These are phyloP conservation scores for Hypanus sabinus DNA, from an alignment of 2,113 vertebrate species.

Conservation along the genomic window DNA sequence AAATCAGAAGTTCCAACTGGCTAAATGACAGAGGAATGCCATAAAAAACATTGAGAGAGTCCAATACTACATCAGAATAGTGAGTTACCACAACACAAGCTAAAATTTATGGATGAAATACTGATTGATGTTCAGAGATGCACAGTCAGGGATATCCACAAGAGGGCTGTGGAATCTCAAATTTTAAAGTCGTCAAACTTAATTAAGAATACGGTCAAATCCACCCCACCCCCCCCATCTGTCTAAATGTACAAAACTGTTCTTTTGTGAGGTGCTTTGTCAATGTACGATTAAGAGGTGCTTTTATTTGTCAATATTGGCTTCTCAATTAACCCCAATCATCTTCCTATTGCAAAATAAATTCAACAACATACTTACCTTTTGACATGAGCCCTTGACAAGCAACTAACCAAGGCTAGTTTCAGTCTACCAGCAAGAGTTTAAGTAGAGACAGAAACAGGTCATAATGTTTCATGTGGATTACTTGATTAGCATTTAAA, in stretches of 20 bases:
- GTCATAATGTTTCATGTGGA: background rate
- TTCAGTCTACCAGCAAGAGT: too few species aligned
- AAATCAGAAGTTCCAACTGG: background rate
- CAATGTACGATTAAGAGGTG: background rate
- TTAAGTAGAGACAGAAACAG: too few species aligned
- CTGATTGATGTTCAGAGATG: background rate
- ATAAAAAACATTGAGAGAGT: background rate
- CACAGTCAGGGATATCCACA: background rate
- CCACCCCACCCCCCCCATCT: too few species aligned
- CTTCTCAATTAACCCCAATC: background rate
- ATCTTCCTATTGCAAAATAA: background rate
- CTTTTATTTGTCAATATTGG: background rate
- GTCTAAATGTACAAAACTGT: too few species aligned
- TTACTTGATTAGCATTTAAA: background rate
- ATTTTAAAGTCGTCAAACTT: background rate
- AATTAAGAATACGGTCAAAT: background rate
- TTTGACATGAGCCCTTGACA: background rate
- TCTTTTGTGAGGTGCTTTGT: background rate
- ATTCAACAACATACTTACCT: background rate
- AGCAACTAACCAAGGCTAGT: too few species aligned
- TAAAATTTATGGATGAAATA: background rate
- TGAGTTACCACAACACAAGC: background rate
- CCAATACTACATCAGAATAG: background rate
- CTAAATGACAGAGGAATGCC: background rate
- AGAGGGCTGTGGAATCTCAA: background rate